Evolutionary conservation across 2,888 invertebrate genomes (phyloP), one percentile per base, ranked within the genome.

Genomic region (Prenolepis imparis): DNA sequence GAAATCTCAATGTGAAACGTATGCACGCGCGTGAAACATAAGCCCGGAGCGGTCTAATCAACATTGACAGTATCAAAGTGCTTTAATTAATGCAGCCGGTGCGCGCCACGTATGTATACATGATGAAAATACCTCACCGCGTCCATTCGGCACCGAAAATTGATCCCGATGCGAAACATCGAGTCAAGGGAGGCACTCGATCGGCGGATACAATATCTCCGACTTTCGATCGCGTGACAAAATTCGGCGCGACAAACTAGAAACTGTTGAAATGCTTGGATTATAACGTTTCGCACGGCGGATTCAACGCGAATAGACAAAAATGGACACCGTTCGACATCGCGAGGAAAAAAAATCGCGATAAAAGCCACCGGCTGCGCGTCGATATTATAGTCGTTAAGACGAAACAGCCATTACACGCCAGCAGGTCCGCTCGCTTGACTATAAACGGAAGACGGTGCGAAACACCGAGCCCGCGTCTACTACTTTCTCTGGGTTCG

Each of bases 361-460:
- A 82, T 74, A 57, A 18, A 57, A 18, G 48, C 28, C 36, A 4
- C 5, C 36, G 36, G 68, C 18, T 18, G 9, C 1, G 82, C 41
- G 68, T 66, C 59, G 84, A 44, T 52, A 59, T 66, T 88, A 24
- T 41, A 63, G 64, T 18, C 81, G 48, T 81, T 82, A 70, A 68
- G 77, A 86, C 36, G 32, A 39, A 64, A 80, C 82, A 48, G 73
- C 55, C 28, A 41, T 55, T 18, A 28, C n/a, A 52, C 55, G 52
- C n/a, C 52, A 18, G 57, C 12, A 28, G 66, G 21, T 74, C 77
- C 77, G 77, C 39, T 57, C 52, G 52, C 59, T 57, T 73, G 80
- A 78, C 90, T 87, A 81, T 87, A 90, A 89, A 90, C 83, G 87
- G 90, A 24, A 59, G 68, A 63, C 55, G 24, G 48, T 32, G 21